Evolutionary conservation across 2,113 vertebrate genomes (phyloP).

Genomic region (Erinaceus europaeus): DNA sequence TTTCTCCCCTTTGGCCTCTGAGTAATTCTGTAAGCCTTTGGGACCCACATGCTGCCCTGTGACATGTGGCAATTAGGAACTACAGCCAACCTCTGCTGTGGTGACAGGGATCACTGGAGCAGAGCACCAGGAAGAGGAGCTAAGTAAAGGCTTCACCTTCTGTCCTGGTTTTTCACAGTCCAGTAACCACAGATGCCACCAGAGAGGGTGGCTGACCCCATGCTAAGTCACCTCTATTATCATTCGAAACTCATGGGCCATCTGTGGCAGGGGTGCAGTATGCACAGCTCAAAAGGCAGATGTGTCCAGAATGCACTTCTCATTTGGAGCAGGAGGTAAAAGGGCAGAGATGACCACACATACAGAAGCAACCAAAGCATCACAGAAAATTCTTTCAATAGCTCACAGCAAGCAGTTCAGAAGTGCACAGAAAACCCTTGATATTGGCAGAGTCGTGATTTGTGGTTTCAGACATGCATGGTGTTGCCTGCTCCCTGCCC

Average conservation of each 20-base stretch:
- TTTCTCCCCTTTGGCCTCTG: background rate
- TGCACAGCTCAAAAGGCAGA: background rate
- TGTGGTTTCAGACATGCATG: conserved; percentile 54
- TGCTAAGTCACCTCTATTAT: background rate
- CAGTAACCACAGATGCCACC: too few species aligned
- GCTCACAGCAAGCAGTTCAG: conserved; percentile 43
- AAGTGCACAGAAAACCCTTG: conserved; percentile 58
- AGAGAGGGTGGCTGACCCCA: background rate
- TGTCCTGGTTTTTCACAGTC: background rate
- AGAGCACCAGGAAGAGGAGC: background rate
- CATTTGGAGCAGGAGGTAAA: background rate
- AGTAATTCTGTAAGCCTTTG: background rate
- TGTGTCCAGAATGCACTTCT: background rate
- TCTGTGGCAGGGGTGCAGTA: background rate
- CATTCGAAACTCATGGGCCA: background rate
- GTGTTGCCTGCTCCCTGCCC: background rate
- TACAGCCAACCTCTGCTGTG: background rate
- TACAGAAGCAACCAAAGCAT: background rate
- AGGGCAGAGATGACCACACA: background rate
- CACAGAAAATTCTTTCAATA: conserved; percentile 45
- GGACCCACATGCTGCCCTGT: background rate
- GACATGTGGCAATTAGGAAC: background rate
- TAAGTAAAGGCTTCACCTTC: background rate
- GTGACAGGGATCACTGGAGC: background rate
- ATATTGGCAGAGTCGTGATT: conserved; percentile 57